Base-by-base conservation (phyloP, 2,888 invertebrate genomes). In the Parasteatoda lunata region DNA sequence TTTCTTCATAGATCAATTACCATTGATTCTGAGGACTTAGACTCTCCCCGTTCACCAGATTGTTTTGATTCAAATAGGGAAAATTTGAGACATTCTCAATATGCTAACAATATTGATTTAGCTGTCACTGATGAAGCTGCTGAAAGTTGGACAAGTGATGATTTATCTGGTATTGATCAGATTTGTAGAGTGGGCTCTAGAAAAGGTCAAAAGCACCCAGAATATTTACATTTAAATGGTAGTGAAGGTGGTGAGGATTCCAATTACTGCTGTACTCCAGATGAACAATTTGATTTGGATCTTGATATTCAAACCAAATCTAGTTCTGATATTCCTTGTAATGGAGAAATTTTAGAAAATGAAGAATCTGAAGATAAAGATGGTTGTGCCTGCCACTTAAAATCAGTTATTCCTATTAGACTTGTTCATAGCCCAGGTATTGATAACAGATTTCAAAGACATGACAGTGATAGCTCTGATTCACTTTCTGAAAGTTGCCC, bases 301-400 rank as follows among this genome's bases (percentile, higher is more conserved):
- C 87, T 88, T 81, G 88, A 89, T 66, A 73, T 76, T 54, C 88
- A 85, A 52, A 69, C 72, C 64, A 84, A 83, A 73, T 7, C 68
- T 8, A 64, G 4, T 54, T 65, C 86, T 54, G 84, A 87, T 48
- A 81, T 84, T 49, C 84, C 86, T 54, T 89, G 89, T 51, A 90
- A 89, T 81, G 90, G 90, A n/a, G 90, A 90, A 86, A 90, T 90
- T 69, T 77, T 90, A 45, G 90, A 90, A 75, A 90, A 89, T 84
- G 89, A 89, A 73, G 86, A 83, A 69, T 89, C 85, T 3, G 84
- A 88, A 64, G 89, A 89, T 66, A 84, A 85, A 64, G 86, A 88
- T 76, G 88, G 88, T 51, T 86, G 88, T 77, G 77, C 87, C 9
- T 87, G 89, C 72, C 90, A 90, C 65, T 51, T 90, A 6, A 89